Conservation (phyloP, 2,888 invertebrate genomes). For the Meiosimyza decipiens region DNA sequence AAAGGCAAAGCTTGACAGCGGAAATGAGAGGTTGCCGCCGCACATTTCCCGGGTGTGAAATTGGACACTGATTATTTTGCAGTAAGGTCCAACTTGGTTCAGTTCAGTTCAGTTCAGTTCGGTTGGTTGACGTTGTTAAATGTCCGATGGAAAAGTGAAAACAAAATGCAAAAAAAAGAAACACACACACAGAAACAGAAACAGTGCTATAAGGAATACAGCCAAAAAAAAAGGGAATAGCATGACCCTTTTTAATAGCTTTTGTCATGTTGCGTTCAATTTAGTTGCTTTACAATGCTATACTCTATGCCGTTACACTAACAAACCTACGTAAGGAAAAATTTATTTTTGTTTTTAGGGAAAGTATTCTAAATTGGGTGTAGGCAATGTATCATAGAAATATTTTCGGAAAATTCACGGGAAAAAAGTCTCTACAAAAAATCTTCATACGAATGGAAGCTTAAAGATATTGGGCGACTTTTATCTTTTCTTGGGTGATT, state of each 20-base stretch:
- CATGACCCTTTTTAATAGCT: slow-evolving; percentile 17
- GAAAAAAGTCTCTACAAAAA: no score
- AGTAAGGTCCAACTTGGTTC: slow-evolving; percentile 10
- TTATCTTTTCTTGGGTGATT: no score
- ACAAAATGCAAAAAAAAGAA: background rate
- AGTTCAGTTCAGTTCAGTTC: slow-evolving; percentile 8
- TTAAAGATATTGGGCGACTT: no score
- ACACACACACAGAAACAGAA: background rate
- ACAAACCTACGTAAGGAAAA: no score
- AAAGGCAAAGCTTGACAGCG: slow-evolving; percentile 15
- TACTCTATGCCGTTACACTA: no score
- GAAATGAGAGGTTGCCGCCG: slow-evolving; percentile 12
- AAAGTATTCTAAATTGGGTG: no score
- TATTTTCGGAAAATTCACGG: no score
- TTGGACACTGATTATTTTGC: slow-evolving; percentile 33
- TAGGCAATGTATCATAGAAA: no score
- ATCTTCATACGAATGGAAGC: no score
- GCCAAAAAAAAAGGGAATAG: background rate
- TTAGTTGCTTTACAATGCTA: background rate
- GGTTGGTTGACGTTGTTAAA: background rate
- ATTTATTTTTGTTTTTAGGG: no score
- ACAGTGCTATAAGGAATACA: background rate
- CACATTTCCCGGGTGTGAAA: slow-evolving; percentile 34
- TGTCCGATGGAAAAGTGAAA: background rate
- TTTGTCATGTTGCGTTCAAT: background rate